These are phyloP conservation scores for Eptatretus atami DNA, from an alignment of 2,797 vertebrate species.

Conservation along the genomic window DNA sequence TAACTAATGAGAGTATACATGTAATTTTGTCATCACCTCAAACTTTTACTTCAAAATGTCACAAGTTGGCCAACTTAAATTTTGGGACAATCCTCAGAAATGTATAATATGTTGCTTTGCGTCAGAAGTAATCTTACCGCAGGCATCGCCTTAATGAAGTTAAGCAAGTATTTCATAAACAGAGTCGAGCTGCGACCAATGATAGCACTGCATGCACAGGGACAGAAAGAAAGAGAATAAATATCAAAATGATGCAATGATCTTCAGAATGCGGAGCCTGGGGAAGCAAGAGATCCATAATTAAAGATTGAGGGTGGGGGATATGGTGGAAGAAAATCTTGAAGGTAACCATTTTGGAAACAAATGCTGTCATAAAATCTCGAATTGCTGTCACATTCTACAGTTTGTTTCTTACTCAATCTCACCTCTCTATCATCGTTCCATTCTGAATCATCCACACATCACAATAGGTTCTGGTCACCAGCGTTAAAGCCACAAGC, in stretches of 20 bases:
- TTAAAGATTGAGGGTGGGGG: background rate
- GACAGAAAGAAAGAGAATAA: too few species aligned
- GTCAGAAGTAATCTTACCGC: conserved; percentile 35
- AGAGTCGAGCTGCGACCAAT: conserved; percentile 70
- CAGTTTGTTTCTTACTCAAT: background rate
- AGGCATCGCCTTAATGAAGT: conserved; percentile 81
- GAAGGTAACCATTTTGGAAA: background rate
- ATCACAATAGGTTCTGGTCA: conserved; percentile 73
- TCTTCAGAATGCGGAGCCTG: too few species aligned
- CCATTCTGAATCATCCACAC: conserved; percentile 99
- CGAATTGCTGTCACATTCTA: too few species aligned
- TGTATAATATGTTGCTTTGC: conserved; percentile 3
- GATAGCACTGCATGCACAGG: conserved; percentile 73
- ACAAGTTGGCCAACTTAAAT: too few species aligned
- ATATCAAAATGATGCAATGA: too few species aligned
- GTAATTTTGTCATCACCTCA: too few species aligned
- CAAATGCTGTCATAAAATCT: too few species aligned
- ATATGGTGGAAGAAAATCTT: background rate
- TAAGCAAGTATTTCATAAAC: conserved; percentile 80
- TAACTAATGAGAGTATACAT: too few species aligned
- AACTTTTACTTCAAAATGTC: too few species aligned
- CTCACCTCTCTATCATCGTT: conserved; percentile 87
- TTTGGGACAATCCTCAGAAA: too few species aligned
- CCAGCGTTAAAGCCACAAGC: conserved; percentile 57
- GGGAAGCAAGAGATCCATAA: background rate